A percentile compares a stretch with the other conserved stretches of the same genome.
phyloP scores from a whole-genome alignment of 2,888 invertebrate species.

The Xylophagus ater region DNA sequence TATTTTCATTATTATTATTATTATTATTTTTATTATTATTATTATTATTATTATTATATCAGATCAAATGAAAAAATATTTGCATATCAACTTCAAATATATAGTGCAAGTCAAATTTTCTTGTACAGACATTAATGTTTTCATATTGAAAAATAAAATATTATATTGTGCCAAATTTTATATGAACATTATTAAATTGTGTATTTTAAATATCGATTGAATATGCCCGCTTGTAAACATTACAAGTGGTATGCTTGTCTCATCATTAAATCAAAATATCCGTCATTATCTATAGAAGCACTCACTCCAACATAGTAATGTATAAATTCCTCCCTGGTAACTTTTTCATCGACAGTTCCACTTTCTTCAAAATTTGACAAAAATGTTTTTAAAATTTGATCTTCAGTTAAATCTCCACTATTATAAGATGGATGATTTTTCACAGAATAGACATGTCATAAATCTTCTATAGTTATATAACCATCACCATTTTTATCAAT shows the following conservation, averaged over 20 bases:
- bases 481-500: constrained; percentile 82
- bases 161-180: no score
- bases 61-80: no score
- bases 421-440: constrained; percentile 70
- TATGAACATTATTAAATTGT: no score
- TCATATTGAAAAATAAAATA: no score
- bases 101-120: no score
- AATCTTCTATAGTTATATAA: constrained; percentile 62
- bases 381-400: constrained; percentile 66
- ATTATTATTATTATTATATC: no score
- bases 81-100: no score
- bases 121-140: no score
- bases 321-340: constrained; percentile 83
- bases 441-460: constrained; percentile 68
- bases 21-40: no score
- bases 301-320: constrained; percentile 91
- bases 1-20: no score
- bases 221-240: no score
- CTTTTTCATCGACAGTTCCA: constrained; percentile 62
- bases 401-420: constrained; percentile 79
- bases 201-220: no score
- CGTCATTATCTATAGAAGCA: constrained; percentile 88
- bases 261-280: constrained; percentile 92
- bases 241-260: constrained; percentile 81
- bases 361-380: constrained; percentile 74